Percentiles rank a stretch among this genome's conserved stretches.
Evolutionary conservation across 2,888 invertebrate genomes (phyloP).

Genomic region (Acleris sparsana): DNA sequence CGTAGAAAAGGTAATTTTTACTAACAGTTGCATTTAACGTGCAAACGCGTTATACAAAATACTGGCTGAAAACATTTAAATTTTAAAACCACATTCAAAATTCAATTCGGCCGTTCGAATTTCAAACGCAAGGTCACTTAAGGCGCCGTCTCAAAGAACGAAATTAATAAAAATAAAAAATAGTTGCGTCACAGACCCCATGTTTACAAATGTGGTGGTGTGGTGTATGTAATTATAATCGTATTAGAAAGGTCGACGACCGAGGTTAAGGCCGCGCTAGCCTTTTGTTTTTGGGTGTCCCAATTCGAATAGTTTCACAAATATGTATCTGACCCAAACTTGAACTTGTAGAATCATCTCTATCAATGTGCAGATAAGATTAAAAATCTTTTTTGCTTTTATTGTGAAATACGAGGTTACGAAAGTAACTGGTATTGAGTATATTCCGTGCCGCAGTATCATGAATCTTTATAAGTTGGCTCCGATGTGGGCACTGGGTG

Average conservation of each 20-base stretch:
- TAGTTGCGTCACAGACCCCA: constrained; percentile 66
- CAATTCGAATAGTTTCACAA: background rate
- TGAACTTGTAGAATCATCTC: no score
- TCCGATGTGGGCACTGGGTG: no score
- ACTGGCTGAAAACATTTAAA: background rate
- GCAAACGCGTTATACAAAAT: no score
- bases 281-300: constrained; percentile 53
- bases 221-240: constrained; percentile 76
- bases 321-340: no score
- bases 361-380: no score
- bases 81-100: background rate
- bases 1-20: no score
- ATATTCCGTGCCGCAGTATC: no score
- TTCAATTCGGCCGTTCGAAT: background rate
- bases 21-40: no score
- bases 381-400: no score
- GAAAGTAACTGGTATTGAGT: no score
- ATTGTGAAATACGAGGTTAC: no score
- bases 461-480: no score
- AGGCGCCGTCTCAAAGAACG: constrained; percentile 42
- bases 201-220: constrained; percentile 72
- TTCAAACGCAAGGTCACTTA: constrained; percentile 10
- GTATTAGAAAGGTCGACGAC: constrained; percentile 78
- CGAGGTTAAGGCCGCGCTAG: constrained; percentile 67
- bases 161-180: constrained; percentile 45